Evolutionary conservation across 2,888 invertebrate species (phyloP), one percentile per base, ranked within the genome.

Genomic region (Pachymerium ferrugineum): DNA sequence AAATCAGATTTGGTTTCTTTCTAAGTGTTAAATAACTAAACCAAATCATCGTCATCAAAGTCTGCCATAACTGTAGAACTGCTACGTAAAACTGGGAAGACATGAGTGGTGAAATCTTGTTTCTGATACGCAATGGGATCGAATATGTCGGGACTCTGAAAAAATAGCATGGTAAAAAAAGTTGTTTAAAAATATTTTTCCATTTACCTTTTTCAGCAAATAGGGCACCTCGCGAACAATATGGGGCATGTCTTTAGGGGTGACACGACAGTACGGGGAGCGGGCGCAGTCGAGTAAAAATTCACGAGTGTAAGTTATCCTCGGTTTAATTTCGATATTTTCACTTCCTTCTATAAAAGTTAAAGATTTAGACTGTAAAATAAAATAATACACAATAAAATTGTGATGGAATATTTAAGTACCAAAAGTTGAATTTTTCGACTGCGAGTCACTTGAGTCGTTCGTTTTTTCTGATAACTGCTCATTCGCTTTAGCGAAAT

Each of bases 201-300:
- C 25, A 68, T 14, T 28, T 19, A 86, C 86, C 84, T 86, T 86
- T 77, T 86, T 84, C 75, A 86, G 81, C 76, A 87, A 83, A 77
- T 79, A 81, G 16, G 87, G 86, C 79, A 84, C 84, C 75, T 85
- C 85, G 77, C 82, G 82, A 70, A 84, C 82, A 78, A 87, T 86
- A 73, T 84, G 82, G 72, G 84, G 83, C 86, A 86, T 86, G 78
- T 86, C 85, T 68, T 79, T 80, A 31, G 87, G 87, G 71, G 84
- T 82, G 68, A 82, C 80, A 76, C 85, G 82, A 77, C 86, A 86
- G 72, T 85, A 83, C 30, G 86, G 86, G 72, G 86, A 86, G 81
- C 84, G 83, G 73, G 87, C 85, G 79, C 86, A 83, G 72, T 84
- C 83, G 76, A 86, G 83, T 77, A 87, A 79, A 12, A 76, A 76